Evolutionary conservation across 1,140 invertebrate species (phyloP), one percentile per base, ranked within the genome.

Genomic region (Rhizoglyphus robini): DNA sequence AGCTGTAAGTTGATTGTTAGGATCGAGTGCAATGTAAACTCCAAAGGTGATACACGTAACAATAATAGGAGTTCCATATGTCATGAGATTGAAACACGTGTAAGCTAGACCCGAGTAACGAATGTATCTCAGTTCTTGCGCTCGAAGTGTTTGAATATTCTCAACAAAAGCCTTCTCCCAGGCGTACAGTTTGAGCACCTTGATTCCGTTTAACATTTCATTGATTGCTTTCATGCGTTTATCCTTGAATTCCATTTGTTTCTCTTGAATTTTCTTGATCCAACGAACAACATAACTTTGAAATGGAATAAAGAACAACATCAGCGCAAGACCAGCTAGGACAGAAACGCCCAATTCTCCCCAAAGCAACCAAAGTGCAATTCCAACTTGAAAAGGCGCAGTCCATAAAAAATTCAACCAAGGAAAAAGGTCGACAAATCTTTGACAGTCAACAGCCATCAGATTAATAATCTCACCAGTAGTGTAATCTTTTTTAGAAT

Each of bases 271-370:
- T 62, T 75, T 74, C 69, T 77, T 76, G 3, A 81, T 84, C 74
- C 86, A 86, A 74, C 85, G 88, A 1, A 90, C 90, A 67, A 96
- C 86, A 49, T 87, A 78, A 3, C 86, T 88, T 76, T 96, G 96
- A 4, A 95, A 76, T 0, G 91, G 91, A 69, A 95, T 88, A 32
- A 94, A 79, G 62, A 94, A 81, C n/a, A 78, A 49, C 32, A 78
- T 67, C 31, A 78, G 65, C 15, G 66, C 32, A 15, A 78, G 36
- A 38, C 77, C 75, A 31, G 72, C 71, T 13, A 78, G 20, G 4
- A 73, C 69, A n/a, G 75, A 66, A n/a, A 63, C 60, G 20, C 77
- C 77, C 32, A 79, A 69, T 4, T 72, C 60, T 65, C 68, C 63
- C 67, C 70, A 76, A 20, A 77, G 63, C 49, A 79, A 70, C 64